phyloP scores from a whole-genome alignment of 2,888 invertebrate species.

The Peribatodes rhomboidaria region DNA sequence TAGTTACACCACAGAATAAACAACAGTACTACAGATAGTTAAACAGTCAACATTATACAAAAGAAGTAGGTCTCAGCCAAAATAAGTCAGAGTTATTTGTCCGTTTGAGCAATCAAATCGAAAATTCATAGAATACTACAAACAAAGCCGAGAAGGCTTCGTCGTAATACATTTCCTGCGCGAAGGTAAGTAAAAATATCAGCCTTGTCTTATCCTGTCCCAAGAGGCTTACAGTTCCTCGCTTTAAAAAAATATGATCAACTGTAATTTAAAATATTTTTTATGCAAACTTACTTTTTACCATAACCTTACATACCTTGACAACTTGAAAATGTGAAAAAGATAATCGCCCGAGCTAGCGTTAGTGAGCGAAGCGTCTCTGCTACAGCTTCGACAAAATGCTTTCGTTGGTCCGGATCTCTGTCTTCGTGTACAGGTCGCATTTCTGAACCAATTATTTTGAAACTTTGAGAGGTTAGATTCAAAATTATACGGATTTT shows the following conservation, averaged over 20 bases:
- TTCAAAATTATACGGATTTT: too few species aligned
- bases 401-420: too few species aligned
- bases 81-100: neutral
- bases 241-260: neutral
- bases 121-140: slow-evolving; percentile 8
- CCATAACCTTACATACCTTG: too few species aligned
- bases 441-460: too few species aligned
- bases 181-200: neutral
- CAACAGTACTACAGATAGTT: neutral
- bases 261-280: slow-evolving; percentile 4
- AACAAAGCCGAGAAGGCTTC: slow-evolving; percentile 6
- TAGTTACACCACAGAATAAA: neutral
- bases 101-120: slow-evolving; percentile 7
- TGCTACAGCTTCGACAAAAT: too few species aligned
- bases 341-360: too few species aligned
- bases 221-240: neutral
- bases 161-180: slow-evolving; percentile 16
- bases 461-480: too few species aligned
- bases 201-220: neutral
- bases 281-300: too few species aligned
- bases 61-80: neutral
- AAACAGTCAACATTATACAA: neutral
- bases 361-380: too few species aligned
- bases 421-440: too few species aligned
- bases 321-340: too few species aligned